Evolutionary conservation across 53 echinoderm and acorn worm species (phyloP).

Genomic region (Zoroaster sp.): DNA sequence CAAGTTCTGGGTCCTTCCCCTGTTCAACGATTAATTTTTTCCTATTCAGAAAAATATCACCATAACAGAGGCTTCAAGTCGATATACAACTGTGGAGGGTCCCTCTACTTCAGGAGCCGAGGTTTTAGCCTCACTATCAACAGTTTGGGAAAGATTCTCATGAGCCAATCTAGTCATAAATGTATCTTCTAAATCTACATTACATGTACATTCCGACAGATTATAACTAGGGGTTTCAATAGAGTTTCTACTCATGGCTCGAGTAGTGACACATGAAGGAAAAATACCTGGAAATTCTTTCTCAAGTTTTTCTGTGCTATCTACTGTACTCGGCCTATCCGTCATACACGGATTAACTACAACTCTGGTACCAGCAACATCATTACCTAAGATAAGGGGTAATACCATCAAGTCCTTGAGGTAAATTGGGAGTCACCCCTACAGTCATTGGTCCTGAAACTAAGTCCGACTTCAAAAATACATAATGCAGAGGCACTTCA

Average conservation of each 20-base stretch:
- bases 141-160: conserved; percentile 9
- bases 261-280: conserved; percentile 42
- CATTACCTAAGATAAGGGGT: conserved; percentile 60
- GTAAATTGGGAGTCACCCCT: conserved; percentile 58
- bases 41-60: no score
- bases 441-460: conserved; percentile 44
- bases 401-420: conserved; percentile 65
- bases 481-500: conserved; percentile 18
- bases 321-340: conserved; percentile 41
- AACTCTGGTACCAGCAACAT: conserved; percentile 43
- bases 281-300: conserved; percentile 55
- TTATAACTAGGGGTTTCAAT: background rate
- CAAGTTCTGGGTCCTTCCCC: no score
- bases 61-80: no score
- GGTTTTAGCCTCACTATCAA: background rate
- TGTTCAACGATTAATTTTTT: no score
- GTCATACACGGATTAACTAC: conserved; percentile 65
- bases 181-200: background rate
- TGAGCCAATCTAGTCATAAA: conserved; percentile 7
- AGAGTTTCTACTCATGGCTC: background rate
- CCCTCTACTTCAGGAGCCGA: no score
- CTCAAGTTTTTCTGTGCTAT: conserved; percentile 40
- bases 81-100: no score
- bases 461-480: conserved; percentile 42
- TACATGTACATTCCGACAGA: background rate